Evolutionary conservation across 1,140 invertebrate species (phyloP), one percentile per base, ranked within the genome.

Genomic region (Leptopilina boulardi): DNA sequence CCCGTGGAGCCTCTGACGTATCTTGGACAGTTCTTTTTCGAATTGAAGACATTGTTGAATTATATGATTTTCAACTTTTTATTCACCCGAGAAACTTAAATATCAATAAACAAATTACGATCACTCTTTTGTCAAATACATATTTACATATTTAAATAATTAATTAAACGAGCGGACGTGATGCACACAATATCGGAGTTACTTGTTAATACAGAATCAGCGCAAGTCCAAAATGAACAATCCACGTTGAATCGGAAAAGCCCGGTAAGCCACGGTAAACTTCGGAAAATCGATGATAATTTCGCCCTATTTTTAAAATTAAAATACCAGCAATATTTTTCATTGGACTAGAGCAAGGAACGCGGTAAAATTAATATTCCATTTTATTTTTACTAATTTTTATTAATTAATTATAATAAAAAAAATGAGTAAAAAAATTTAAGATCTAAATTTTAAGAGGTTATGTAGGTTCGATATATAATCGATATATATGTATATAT

Each of bases 61-160:
- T 66, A 0, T 34, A n/a, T 66, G 23, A 66, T 30, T 66, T 3
- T 3, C 59, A n/a, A 66, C 13, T 23, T 66, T 15, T n/a, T 30
- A n/a, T 6, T 3, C 23, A 23, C 34, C 8, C 34, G 2, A 15
- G 15, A 34, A 15, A 66, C 11, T 13, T 13, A 21, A 34, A 30
- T 30, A 66, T 34, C 59, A 26, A n/a, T 30, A 30, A 30, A 15
- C 15, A 13, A 26, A 66, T 23, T 34, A 30, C 59, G 15, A 66
- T 26, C 26, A 66, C 26, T 66, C 59, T 66, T 66, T 66, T 66
- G 4, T 66, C 26, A 2, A 15, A 26, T 66, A 23, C 15, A 66
- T 66, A 66, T 66, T 66, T 66, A 66, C 59, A 66, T 66, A 30
- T 30, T 66, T 66, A 66, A 66, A 66, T 66, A 66, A 59, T 59